Conservation (phyloP, 2,113 vertebrate species). For the Aythya baeri region DNA sequence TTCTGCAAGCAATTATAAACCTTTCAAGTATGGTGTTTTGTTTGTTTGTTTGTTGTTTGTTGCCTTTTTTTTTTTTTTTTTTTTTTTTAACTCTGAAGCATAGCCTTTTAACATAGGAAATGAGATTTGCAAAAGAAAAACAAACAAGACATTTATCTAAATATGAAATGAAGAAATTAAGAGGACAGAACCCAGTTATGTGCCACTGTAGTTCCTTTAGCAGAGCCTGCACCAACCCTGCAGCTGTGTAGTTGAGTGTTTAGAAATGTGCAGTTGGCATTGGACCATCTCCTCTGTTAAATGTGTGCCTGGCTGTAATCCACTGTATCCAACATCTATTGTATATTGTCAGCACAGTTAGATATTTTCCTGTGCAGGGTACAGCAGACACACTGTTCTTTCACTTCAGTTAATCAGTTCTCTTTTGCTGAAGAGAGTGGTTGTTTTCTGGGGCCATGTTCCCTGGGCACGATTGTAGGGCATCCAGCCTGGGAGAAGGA, state of each 20-base stretch:
- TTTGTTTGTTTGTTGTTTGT: too few species aligned
- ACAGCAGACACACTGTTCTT: neutral
- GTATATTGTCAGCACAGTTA: neutral
- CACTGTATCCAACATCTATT: neutral
- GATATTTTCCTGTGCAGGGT: neutral
- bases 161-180: neutral
- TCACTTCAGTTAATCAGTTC: neutral
- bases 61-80: neutral
- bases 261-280: neutral
- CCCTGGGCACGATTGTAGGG: neutral
- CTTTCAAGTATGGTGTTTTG: neutral
- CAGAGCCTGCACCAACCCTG: fast-evolving
- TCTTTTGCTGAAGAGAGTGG: neutral
- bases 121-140: neutral
- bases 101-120: neutral
- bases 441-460: neutral
- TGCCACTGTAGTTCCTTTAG: neutral
- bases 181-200: neutral
- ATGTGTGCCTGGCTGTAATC: neutral
- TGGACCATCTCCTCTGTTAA: neutral
- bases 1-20: neutral
- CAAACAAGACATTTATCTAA: neutral
- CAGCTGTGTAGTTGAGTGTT: neutral
- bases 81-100: neutral
- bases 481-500: neutral